Percentiles rank a stretch among this genome's conserved stretches.
Conservation (phyloP, 2,113 vertebrate species). For the Ptychochromis oligacanthus region DNA sequence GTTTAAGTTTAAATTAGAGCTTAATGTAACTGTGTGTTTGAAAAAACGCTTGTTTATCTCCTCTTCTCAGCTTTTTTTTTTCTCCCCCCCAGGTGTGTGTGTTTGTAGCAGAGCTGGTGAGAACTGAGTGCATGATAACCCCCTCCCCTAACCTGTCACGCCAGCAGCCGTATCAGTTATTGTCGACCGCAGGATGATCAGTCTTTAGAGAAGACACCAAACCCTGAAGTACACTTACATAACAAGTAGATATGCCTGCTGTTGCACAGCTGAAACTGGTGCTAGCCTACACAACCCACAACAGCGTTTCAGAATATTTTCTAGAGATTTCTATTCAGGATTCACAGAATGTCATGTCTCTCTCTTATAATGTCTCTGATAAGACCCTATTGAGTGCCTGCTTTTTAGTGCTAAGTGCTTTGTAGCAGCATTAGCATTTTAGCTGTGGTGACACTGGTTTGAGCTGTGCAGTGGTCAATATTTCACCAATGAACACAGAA, state of each 20-base stretch:
- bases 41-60: neutral
- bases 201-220: no score
- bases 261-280: no score
- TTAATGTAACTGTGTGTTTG: neutral
- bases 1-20: fast-evolving
- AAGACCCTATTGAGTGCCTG: neutral
- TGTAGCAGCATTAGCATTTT: neutral
- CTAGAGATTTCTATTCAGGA: fast-evolving
- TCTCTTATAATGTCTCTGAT: neutral
- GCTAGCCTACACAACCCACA: neutral
- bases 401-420: neutral
- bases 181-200: no score
- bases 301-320: no score
- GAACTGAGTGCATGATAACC: fast-evolving
- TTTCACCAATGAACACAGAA: no score
- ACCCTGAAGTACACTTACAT: no score
- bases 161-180: no score
- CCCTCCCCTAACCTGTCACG: no score
- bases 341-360: neutral
- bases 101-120: neutral
- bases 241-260: no score
- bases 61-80: neutral
- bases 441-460: neutral
- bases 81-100: fast-evolving
- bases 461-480: no score